Evolutionary conservation across 2,888 invertebrate genomes (phyloP).

Genomic region (Gandaritis pyraliata): DNA sequence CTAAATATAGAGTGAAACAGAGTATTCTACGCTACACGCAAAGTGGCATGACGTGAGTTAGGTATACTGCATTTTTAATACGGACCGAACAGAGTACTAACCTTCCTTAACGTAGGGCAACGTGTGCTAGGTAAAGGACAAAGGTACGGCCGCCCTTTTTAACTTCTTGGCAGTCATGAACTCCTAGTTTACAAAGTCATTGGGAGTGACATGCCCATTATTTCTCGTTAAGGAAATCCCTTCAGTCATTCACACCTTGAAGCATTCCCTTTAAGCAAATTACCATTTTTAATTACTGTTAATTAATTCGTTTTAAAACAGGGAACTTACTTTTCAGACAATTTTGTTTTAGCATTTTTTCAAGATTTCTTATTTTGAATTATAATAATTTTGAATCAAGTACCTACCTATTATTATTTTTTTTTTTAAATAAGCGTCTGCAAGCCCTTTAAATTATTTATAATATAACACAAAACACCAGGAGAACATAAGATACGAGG

Average conservation of each 20-base stretch:
- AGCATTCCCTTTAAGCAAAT: conserved; percentile 46
- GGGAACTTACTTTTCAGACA: too few species aligned
- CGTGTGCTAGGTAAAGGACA: conserved; percentile 35
- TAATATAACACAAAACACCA: conserved; percentile 83
- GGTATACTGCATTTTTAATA: neutral
- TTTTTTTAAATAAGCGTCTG: conserved; percentile 63
- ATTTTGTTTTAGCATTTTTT: conserved; percentile 14
- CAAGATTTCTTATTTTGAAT: conserved; percentile 7
- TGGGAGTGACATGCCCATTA: conserved; percentile 85
- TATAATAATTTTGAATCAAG: conserved; percentile 15
- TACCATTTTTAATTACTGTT: conserved; percentile 60
- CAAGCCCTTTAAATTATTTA: conserved; percentile 84
- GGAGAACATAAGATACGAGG: conserved; percentile 69
- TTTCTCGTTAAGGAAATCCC: conserved; percentile 74
- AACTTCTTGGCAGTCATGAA: conserved; percentile 56
- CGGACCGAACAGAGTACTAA: conserved; percentile 16
- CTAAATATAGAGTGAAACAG: too few species aligned
- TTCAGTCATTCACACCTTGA: conserved; percentile 77
- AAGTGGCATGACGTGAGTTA: too few species aligned
- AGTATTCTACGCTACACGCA: too few species aligned
- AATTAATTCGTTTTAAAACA: too few species aligned
- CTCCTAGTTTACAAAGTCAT: conserved; percentile 83
- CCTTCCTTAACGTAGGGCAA: conserved; percentile 40
- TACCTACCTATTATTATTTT: conserved; percentile 47
- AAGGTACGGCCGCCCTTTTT: conserved; percentile 50